phyloP scores from a whole-genome alignment of 2,797 vertebrate species.

The Bothrops alternatus region DNA sequence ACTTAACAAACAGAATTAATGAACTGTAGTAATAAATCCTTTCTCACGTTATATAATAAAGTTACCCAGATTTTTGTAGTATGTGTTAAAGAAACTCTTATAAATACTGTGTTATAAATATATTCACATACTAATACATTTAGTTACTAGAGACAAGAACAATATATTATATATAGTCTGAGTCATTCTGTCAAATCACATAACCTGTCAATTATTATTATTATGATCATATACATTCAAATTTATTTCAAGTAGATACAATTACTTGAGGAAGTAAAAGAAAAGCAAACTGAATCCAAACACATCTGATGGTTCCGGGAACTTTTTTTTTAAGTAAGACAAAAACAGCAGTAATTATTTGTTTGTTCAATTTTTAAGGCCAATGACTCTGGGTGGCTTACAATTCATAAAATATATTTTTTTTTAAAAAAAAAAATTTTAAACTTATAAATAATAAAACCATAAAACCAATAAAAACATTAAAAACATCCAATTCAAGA shows the following conservation, averaged over 20 bases:
- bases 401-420: background rate
- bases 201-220: background rate
- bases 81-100: background rate
- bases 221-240: background rate
- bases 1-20: constrained; percentile 42
- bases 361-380: background rate
- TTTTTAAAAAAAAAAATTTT: background rate
- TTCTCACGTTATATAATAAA: background rate
- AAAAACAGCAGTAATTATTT: background rate
- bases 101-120: background rate
- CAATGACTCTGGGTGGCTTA: background rate
- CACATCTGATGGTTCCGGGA: background rate
- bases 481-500: background rate
- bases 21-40: constrained; percentile 40
- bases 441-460: background rate
- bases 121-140: background rate
- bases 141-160: background rate
- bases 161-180: background rate
- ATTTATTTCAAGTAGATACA: background rate
- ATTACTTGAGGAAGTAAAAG: background rate
- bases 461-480: background rate
- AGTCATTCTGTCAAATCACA: background rate
- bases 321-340: background rate
- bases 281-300: background rate
- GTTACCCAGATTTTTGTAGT: constrained; percentile 20